Conservation (phyloP, 2,797 vertebrate genomes). For the Eidolon dupreanum region DNA sequence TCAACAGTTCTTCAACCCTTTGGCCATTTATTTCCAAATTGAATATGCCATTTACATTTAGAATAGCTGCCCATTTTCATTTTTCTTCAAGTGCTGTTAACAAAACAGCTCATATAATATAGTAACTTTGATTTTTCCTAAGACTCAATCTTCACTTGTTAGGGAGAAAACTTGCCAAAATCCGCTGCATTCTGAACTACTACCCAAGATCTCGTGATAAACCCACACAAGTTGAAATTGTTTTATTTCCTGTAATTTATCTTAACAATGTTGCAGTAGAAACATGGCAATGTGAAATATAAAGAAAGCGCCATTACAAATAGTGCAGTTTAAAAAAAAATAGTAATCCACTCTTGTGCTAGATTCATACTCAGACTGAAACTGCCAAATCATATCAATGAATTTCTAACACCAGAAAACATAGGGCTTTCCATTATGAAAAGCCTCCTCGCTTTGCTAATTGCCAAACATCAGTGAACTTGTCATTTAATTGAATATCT, state of each 20-base stretch:
- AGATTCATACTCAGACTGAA: background rate
- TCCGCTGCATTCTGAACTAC: slow-evolving; percentile 4
- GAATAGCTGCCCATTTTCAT: slow-evolving; percentile 31
- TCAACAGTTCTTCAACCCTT: background rate
- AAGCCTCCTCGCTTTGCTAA: slow-evolving; percentile 57
- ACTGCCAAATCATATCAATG: background rate
- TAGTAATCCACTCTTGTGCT: background rate
- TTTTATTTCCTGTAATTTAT: slow-evolving; percentile 35
- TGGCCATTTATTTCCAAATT: slow-evolving; percentile 37
- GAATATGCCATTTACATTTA: slow-evolving; percentile 58
- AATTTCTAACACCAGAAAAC: slow-evolving; percentile 23
- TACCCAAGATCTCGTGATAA: background rate
- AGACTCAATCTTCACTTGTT: slow-evolving; percentile 51
- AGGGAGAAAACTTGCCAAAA: slow-evolving; percentile 56
- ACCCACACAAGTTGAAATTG: background rate
- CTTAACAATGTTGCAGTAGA: background rate
- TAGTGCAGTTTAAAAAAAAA: background rate
- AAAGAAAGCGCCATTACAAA: background rate
- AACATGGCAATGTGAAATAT: background rate
- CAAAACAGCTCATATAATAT: background rate
- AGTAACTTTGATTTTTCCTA: slow-evolving; percentile 33
- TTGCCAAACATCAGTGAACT: slow-evolving; percentile 43
- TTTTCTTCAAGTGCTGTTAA: slow-evolving; percentile 35
- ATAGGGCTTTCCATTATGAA: background rate
- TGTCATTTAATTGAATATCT: slow-evolving; percentile 49